Conservation (phyloP, 1,140 invertebrate genomes). For the Eubasilissa regina region DNA sequence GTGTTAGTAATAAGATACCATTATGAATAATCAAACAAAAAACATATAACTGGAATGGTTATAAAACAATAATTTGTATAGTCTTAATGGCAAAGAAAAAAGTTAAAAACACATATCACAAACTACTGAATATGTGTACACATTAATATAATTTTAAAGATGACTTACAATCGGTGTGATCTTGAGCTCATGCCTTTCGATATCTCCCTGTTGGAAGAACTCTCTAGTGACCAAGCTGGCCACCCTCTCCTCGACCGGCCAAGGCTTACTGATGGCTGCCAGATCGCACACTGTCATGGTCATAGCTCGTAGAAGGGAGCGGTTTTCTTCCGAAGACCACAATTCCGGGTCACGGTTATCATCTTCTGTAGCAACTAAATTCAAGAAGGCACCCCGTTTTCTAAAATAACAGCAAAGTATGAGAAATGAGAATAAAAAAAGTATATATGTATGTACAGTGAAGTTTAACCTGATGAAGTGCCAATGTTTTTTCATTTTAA, state of each 20-base stretch:
- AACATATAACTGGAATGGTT: no score
- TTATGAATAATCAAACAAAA: no score
- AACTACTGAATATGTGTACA: no score
- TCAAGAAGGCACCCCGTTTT: conserved; percentile 87
- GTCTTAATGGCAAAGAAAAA: no score
- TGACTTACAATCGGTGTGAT: conserved; percentile 88
- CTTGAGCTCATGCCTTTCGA: conserved; percentile 88
- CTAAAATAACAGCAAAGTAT: conserved; percentile 67
- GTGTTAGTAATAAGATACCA: no score
- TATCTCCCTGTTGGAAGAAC: conserved; percentile 97
- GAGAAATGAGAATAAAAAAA: no score
- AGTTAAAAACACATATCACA: no score
- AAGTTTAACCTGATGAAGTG: no score
- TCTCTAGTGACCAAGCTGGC: conserved; percentile 94
- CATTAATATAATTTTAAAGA: no score
- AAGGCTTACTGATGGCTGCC: conserved; percentile 96
- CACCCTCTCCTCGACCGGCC: conserved; percentile 93
- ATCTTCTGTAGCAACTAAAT: conserved; percentile 76
- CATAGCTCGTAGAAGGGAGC: conserved; percentile 89
- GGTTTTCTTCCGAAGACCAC: conserved; percentile 84
- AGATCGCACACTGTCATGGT: conserved; percentile 98
- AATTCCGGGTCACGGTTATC: conserved; percentile 66
- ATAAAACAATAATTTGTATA: no score
- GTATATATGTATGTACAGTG: no score
- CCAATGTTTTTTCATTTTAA: no score